These are phyloP conservation scores for Falco rusticolus DNA, from an alignment of 2,797 vertebrate genomes.

Conservation along the genomic window DNA sequence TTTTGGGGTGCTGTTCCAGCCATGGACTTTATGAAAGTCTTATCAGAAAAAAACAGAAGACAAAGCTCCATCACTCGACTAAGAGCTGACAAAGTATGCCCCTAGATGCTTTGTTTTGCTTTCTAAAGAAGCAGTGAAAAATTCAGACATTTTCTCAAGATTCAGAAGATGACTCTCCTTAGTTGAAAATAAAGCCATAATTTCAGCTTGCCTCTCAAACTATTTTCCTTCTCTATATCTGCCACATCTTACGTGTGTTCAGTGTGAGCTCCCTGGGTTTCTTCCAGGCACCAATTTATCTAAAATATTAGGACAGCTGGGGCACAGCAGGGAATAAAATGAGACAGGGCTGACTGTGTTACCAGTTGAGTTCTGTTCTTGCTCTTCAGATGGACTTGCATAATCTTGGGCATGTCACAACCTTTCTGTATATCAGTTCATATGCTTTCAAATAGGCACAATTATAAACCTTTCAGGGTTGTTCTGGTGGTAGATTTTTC, in stretches of 20 bases:
- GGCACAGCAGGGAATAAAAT: conserved; percentile 53
- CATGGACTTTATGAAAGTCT: not conserved
- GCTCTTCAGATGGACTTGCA: not conserved
- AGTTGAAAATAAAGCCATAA: not conserved
- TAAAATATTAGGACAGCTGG: conserved; percentile 57
- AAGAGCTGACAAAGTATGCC: not conserved
- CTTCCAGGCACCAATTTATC: conserved; percentile 40
- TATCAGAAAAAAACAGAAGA: not conserved
- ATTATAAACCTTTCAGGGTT: not conserved
- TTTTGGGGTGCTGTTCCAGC: not conserved
- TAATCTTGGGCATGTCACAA: not conserved
- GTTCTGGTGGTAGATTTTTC: not conserved
- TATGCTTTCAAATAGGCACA: not conserved
- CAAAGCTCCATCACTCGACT: not conserved
- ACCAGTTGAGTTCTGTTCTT: not conserved
- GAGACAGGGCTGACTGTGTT: conserved; percentile 1
- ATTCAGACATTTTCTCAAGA: not conserved
- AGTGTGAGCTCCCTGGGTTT: conserved; percentile 11
- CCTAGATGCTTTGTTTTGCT: not conserved
- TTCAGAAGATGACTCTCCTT: not conserved
- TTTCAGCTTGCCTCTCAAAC: not conserved
- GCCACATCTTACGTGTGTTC: not conserved
- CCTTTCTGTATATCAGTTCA: not conserved
- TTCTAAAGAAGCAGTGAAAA: not conserved
- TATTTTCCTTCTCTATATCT: not conserved